phyloP scores from a whole-genome alignment of 1,140 invertebrate genomes.

The Cherax destructor region DNA sequence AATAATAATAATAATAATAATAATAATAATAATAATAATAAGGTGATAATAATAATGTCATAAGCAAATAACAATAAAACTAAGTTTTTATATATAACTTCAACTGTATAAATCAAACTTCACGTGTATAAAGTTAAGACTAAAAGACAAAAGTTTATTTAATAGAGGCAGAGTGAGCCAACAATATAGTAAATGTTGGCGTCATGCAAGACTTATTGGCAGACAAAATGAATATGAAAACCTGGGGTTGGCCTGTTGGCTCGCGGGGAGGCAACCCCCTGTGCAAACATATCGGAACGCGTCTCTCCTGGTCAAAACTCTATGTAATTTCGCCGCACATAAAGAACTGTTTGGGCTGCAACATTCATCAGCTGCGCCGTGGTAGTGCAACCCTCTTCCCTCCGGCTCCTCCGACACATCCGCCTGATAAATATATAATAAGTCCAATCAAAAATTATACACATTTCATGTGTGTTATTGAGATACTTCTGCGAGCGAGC shows the following conservation, averaged over 20 bases:
- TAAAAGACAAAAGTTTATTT: neutral
- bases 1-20: too few relatives aligned
- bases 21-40: too few relatives aligned
- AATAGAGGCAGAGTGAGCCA: neutral
- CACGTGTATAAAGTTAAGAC: too few relatives aligned
- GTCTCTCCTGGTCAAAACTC: slow-evolving; percentile 27
- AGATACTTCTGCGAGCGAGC: neutral
- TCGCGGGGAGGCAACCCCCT: neutral
- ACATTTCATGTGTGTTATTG: slow-evolving; percentile 1
- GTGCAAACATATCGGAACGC: slow-evolving; percentile 39
- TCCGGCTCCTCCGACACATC: slow-evolving; percentile 6
- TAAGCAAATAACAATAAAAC: too few relatives aligned
- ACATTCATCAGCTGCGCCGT: neutral
- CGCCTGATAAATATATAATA: slow-evolving; percentile 14
- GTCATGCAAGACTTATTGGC: slow-evolving; percentile 2
- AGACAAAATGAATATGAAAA: slow-evolving; percentile 10
- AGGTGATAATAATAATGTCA: too few relatives aligned
- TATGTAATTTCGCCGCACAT: slow-evolving; percentile 30
- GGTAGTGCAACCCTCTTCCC: neutral
- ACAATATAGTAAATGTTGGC: slow-evolving; percentile 12
- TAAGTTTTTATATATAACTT: too few relatives aligned
- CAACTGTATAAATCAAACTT: too few relatives aligned
- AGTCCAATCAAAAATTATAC: slow-evolving; percentile 30
- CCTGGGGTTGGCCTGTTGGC: neutral
- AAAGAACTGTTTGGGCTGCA: slow-evolving; percentile 14